phyloP scores from a whole-genome alignment of 2,113 vertebrate genomes.

The Sphaerodactylus townsendi region DNA sequence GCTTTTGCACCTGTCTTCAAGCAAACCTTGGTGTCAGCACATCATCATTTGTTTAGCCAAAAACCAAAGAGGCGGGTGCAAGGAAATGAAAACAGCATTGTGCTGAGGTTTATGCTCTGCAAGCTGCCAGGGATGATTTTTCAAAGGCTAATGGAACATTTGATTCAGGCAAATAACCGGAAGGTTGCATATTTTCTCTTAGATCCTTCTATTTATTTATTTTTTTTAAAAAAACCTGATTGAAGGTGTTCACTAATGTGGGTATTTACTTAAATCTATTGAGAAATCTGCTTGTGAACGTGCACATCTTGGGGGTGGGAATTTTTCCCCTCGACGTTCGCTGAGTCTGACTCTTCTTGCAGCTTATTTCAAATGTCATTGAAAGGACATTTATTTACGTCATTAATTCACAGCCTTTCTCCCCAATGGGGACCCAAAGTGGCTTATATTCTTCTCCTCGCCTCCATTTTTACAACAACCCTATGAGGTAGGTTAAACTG shows the following conservation, averaged over 20 bases:
- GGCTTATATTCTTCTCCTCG: too few relatives aligned
- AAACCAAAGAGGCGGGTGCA: neutral
- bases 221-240: too few relatives aligned
- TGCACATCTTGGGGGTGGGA: neutral
- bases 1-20: neutral
- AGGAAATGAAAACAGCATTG: neutral
- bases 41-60: neutral
- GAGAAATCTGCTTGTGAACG: neutral
- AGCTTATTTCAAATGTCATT: neutral
- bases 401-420: too few relatives aligned
- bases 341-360: neutral
- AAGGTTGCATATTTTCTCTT: neutral
- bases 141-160: neutral
- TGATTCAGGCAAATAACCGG: neutral
- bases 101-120: fast-evolving
- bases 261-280: neutral
- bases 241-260: neutral
- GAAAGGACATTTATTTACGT: neutral
- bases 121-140: neutral
- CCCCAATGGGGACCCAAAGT: too few relatives aligned
- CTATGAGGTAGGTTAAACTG: too few relatives aligned
- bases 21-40: neutral
- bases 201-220: neutral
- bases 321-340: neutral
- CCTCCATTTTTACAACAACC: too few relatives aligned